Evolutionary conservation across 2,113 vertebrate species (phyloP), one percentile per base, ranked within the genome.

Genomic region (Felis chaus): DNA sequence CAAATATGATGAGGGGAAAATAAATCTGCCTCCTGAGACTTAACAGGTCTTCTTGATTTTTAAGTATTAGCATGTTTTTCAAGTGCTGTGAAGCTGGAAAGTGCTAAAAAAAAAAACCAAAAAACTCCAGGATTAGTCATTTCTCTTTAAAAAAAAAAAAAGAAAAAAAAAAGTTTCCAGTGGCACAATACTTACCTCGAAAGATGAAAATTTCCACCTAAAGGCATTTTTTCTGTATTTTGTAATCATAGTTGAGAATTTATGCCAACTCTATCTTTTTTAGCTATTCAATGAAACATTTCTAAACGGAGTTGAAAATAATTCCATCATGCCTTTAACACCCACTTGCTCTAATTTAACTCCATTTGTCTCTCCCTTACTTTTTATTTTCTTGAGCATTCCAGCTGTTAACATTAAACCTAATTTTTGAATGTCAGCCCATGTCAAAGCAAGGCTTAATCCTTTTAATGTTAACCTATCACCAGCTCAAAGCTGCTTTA

Each of bases 61-160:
- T 84, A 96, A 96, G 97, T 97, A 95, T 92, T 96, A 90, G 50
- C 92, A 88, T 94, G 74, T 48, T 97, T 97, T 97, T 94, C 95
- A 96, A 96, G 89, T 90, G 48, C 87, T 53, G 6, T 89, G 76
- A 93, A 95, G 81, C 94, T 96, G 76, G 69, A 92, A 91, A 87
- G 53, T 65, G 71, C 61, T 94, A 53, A 91, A 89, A 45, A 21
- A 73, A 45, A 8, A 9, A 45, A 45, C 1, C 1, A 90, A 93
- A 82, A 71, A 92, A 68, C 86, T 90, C 69, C 9, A 94, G 57
- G 90, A 95, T 97, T 96, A 97, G 93, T 95, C 86, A 91, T 96
- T 88, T 96, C 80, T 97, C 61, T 93, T 12, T 36, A 36, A 41
- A 41, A 27, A 80, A 45, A 45, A 45, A 45, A 86, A 41, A 21